A percentile compares a stretch with the other conserved stretches of the same genome.
These are phyloP conservation scores for Prionace glauca DNA, from an alignment of 2,797 vertebrate species.

Conservation along the genomic window DNA sequence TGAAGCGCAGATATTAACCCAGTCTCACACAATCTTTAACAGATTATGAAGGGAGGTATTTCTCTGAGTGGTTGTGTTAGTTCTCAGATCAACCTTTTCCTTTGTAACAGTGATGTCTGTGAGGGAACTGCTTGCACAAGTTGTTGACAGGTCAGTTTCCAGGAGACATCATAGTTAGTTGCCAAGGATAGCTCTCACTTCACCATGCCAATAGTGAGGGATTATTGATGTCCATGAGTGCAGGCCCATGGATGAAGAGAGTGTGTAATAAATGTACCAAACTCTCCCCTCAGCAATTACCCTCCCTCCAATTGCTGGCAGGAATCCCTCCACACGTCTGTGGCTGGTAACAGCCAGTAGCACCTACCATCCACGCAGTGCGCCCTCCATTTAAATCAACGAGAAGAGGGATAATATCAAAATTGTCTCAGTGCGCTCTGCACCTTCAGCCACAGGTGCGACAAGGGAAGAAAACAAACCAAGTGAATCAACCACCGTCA, in stretches of 20 bases:
- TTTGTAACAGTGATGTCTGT: background rate
- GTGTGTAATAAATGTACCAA: background rate
- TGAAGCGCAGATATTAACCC: too few species aligned
- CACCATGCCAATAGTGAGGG: background rate
- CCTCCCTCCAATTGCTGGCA: background rate
- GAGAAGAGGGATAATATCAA: background rate
- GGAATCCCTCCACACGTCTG: background rate
- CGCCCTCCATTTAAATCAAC: background rate
- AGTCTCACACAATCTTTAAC: too few species aligned
- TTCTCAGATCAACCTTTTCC: too few species aligned
- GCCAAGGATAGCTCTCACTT: background rate
- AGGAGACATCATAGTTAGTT: background rate
- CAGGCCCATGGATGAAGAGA: background rate
- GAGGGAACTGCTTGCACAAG: background rate
- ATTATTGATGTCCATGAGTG: background rate
- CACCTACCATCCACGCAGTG: background rate
- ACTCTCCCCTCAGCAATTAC: background rate
- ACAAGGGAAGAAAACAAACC: background rate
- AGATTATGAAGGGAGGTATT: too few species aligned
- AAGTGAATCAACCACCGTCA: background rate
- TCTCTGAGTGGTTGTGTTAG: too few species aligned
- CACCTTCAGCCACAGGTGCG: background rate
- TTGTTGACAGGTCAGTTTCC: background rate
- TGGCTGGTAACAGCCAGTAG: background rate
- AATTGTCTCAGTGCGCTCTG: background rate